phyloP scores from a whole-genome alignment of 2,888 invertebrate species.

The Eustalomyia histrio region DNA sequence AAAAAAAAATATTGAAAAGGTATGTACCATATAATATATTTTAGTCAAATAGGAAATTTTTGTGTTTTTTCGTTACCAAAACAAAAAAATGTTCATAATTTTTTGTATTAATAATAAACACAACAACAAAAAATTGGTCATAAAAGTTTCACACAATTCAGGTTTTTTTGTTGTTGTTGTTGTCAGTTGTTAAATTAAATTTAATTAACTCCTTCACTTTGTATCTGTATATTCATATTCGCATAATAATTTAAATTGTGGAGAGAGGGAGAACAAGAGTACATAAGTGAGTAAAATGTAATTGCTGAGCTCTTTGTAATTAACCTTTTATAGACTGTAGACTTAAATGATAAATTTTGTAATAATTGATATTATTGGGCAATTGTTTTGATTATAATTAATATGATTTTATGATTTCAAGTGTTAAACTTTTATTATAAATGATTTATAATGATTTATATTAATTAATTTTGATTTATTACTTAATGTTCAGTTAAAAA shows the following conservation, averaged over 20 bases:
- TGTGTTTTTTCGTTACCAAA: not conserved
- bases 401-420: not conserved
- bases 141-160: conserved; percentile 48
- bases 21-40: conserved; percentile 5
- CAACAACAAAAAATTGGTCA: conserved; percentile 13
- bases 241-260: conserved; percentile 8
- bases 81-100: not conserved
- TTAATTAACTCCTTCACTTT: conserved; percentile 48
- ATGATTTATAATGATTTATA: not conserved
- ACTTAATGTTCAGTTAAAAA: too few species aligned
- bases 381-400: not conserved
- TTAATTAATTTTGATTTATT: too few species aligned
- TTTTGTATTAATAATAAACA: conserved; percentile 21
- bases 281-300: not conserved
- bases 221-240: conserved; percentile 17
- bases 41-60: conserved; percentile 19
- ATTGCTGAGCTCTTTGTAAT: not conserved
- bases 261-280: not conserved
- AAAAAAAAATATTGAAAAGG: not conserved
- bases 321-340: conserved; percentile 18
- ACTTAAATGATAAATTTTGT: not conserved
- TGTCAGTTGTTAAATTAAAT: conserved; percentile 14
- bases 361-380: conserved; percentile 23
- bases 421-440: not conserved
- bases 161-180: conserved; percentile 30